phyloP scores from a whole-genome alignment of 2,888 invertebrate genomes.

The Caenorhabditis angaria region DNA sequence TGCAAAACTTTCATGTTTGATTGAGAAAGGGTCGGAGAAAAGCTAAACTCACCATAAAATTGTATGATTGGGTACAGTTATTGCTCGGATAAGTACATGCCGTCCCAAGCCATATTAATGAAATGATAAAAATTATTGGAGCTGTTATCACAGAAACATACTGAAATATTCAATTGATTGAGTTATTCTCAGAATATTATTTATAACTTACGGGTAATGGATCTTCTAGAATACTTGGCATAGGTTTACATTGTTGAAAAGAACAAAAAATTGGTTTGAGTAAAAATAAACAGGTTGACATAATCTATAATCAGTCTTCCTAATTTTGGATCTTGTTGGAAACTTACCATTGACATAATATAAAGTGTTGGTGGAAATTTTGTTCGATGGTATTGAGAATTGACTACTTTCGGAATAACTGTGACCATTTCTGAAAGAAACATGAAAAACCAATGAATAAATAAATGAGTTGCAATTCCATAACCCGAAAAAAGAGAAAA shows the following conservation, averaged over 20 bases:
- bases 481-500: background rate
- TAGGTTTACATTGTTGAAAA: conserved; percentile 23
- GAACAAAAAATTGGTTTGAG: conserved; percentile 58
- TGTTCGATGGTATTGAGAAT: conserved; percentile 29
- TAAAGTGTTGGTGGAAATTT: conserved; percentile 47
- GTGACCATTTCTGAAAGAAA: conserved; percentile 27
- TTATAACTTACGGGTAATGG: background rate
- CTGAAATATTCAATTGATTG: conserved; percentile 57
- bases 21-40: background rate
- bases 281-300: conserved; percentile 56
- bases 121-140: conserved; percentile 55
- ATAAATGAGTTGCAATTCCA: background rate
- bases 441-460: conserved; percentile 3
- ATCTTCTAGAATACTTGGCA: too few relatives aligned
- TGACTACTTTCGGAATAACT: conserved; percentile 38
- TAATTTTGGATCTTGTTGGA: background rate
- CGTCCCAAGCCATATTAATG: conserved; percentile 58
- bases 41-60: conserved; percentile 58
- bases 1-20: conserved; percentile 20
- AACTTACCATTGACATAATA: conserved; percentile 51
- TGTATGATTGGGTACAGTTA: conserved; percentile 54
- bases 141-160: conserved; percentile 59
- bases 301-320: conserved; percentile 47
- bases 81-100: conserved; percentile 53
- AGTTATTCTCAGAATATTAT: background rate